A percentile compares a stretch with the other conserved stretches of the same genome.
Conservation (phyloP, 2,888 invertebrate genomes). For the Mallateleia sp. region DNA sequence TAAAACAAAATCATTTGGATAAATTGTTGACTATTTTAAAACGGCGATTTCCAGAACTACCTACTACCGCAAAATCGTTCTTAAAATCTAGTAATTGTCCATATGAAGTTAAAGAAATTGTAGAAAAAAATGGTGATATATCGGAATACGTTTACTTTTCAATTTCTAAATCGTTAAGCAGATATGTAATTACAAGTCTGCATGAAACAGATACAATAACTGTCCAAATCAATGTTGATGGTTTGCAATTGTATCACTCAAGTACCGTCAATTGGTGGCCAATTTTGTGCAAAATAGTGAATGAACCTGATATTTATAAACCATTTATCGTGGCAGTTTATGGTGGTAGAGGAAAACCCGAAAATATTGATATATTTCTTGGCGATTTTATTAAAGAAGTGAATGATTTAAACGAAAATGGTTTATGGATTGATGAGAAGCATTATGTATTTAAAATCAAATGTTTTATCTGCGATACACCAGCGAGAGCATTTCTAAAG, state of each 20-base stretch:
- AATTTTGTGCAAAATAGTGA: slow-evolving; percentile 61
- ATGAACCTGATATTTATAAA: slow-evolving; percentile 60
- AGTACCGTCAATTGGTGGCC: slow-evolving; percentile 66
- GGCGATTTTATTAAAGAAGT: slow-evolving; percentile 60
- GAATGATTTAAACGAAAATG: slow-evolving; percentile 50
- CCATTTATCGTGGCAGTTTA: slow-evolving; percentile 74
- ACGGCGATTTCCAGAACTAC: slow-evolving; percentile 53
- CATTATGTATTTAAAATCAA: slow-evolving; percentile 48
- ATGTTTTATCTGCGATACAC: slow-evolving; percentile 71
- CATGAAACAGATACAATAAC: slow-evolving; percentile 39
- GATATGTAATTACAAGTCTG: too few relatives aligned
- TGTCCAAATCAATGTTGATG: slow-evolving; percentile 62
- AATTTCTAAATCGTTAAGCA: slow-evolving; percentile 19
- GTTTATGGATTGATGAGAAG: slow-evolving; percentile 35
- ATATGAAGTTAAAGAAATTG: slow-evolving; percentile 40
- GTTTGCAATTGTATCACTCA: slow-evolving; percentile 59
- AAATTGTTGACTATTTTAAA: slow-evolving; percentile 57
- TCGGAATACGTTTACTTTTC: slow-evolving; percentile 58
- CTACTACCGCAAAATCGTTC: slow-evolving; percentile 54
- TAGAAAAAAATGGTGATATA: slow-evolving; percentile 2
- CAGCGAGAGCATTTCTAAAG: slow-evolving; percentile 68
- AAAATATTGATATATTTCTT: slow-evolving; percentile 37
- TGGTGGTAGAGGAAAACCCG: slow-evolving; percentile 49
- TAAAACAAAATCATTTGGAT: slow-evolving; percentile 37
- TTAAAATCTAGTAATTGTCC: slow-evolving; percentile 25